Percentiles rank a stretch among this genome's conserved stretches.
phyloP scores from a whole-genome alignment of 2,888 invertebrate species.

The Drosophila flavopinicola region DNA sequence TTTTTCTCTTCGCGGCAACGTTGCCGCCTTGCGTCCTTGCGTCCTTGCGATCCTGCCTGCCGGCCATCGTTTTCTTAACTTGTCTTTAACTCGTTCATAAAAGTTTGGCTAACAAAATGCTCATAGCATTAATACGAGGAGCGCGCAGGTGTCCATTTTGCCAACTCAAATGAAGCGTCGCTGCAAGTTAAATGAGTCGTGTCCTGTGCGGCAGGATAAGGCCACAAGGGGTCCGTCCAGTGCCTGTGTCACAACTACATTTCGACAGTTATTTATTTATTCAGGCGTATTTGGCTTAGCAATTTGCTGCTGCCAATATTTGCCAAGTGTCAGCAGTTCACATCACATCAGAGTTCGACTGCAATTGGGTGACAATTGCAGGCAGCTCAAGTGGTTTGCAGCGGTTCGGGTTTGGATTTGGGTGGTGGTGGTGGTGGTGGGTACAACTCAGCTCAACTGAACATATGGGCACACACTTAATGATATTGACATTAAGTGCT shows the following conservation, averaged over 20 bases:
- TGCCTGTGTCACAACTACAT: slow-evolving; percentile 36
- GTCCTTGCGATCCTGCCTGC: slow-evolving; percentile 11
- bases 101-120: slow-evolving; percentile 62
- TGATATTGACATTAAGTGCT: slow-evolving; percentile 76
- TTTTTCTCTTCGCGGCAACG: slow-evolving; percentile 39
- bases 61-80: slow-evolving; percentile 26
- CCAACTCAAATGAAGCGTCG: slow-evolving; percentile 29
- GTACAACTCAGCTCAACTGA: too few species aligned
- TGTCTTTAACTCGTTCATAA: slow-evolving; percentile 71
- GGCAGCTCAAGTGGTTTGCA: slow-evolving; percentile 56
- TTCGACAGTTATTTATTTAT: slow-evolving; percentile 63
- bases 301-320: slow-evolving; percentile 73
- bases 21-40: not conserved
- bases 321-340: slow-evolving; percentile 52
- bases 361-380: slow-evolving; percentile 69
- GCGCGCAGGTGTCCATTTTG: slow-evolving; percentile 67
- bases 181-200: slow-evolving; percentile 63
- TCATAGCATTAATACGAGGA: slow-evolving; percentile 72
- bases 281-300: slow-evolving; percentile 64
- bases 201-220: slow-evolving; percentile 8
- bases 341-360: slow-evolving; percentile 16
- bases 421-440: slow-evolving; percentile 17
- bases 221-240: slow-evolving; percentile 1
- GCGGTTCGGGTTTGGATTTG: slow-evolving; percentile 10
- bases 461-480: slow-evolving; percentile 68